Conservation (phyloP, 2,113 vertebrate genomes). For the Ondatra zibethicus region DNA sequence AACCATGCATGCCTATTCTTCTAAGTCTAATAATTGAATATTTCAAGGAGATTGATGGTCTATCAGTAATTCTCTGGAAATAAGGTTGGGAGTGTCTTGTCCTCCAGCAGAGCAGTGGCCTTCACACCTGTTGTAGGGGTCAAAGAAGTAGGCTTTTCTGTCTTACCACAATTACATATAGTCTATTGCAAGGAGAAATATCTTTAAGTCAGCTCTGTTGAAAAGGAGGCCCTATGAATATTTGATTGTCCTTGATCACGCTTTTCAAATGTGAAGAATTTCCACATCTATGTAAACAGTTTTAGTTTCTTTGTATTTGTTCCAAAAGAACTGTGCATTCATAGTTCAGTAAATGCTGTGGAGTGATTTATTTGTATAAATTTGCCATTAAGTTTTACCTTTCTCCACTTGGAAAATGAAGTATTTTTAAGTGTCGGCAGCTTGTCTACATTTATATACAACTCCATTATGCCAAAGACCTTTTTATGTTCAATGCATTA, state of each 20-base stretch:
- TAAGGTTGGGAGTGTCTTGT: background rate
- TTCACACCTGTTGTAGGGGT: conserved; percentile 54
- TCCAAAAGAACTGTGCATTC: conserved; percentile 56
- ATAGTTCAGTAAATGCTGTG: conserved; percentile 22
- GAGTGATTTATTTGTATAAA: conserved; percentile 59
- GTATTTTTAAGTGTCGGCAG: conserved; percentile 51
- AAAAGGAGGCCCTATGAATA: conserved; percentile 65
- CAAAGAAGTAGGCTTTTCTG: conserved; percentile 56
- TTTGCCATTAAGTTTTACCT: conserved; percentile 54
- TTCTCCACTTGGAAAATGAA: conserved; percentile 67
- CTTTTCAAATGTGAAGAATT: conserved; percentile 66
- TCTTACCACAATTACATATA: background rate
- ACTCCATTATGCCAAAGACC: conserved; percentile 25
- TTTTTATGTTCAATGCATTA: conserved; percentile 56
- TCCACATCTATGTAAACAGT: conserved; percentile 51
- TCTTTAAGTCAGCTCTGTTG: conserved; percentile 52
- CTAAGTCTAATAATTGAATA: conserved; percentile 60
- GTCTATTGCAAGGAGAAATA: conserved; percentile 5
- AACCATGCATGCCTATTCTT: background rate
- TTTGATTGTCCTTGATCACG: conserved; percentile 61
- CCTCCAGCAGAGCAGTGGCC: conserved; percentile 54
- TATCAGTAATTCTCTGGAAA: conserved; percentile 18
- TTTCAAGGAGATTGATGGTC: conserved; percentile 64
- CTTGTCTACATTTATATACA: conserved; percentile 51
- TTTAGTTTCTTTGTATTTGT: conserved; percentile 71